These are phyloP conservation scores for Amphipyra berbera DNA, from an alignment of 2,888 invertebrate genomes.

Conservation along the genomic window DNA sequence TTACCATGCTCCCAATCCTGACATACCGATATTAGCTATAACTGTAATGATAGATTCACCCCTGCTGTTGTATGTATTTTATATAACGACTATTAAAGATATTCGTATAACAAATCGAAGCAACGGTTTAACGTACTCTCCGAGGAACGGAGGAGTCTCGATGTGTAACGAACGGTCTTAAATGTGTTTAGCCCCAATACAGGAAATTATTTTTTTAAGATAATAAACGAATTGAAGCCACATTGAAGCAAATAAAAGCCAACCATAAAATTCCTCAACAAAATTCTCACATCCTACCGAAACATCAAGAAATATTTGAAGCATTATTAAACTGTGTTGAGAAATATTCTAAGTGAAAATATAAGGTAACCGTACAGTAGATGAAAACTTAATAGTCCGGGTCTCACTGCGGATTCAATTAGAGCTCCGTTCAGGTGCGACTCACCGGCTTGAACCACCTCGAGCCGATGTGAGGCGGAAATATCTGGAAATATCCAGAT, in stretches of 20 bases:
- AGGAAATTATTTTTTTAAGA: too few relatives aligned
- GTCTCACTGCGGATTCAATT: constrained; percentile 72
- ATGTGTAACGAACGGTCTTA: too few relatives aligned
- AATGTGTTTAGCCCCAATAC: too few relatives aligned
- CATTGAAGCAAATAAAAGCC: constrained; percentile 30
- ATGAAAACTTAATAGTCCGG: constrained; percentile 66
- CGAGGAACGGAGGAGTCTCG: too few relatives aligned
- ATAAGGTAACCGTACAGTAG: constrained; percentile 58
- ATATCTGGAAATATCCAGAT: constrained; percentile 67
- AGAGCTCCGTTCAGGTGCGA: constrained; percentile 66
- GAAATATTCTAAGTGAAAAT: constrained; percentile 48
- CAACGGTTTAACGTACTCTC: too few relatives aligned
- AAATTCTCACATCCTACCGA: neutral
- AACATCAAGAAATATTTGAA: constrained; percentile 33
- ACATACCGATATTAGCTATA: too few relatives aligned
- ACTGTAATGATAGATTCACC: too few relatives aligned
- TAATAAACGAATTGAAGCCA: constrained; percentile 21
- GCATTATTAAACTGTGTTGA: constrained; percentile 42
- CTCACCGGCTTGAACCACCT: constrained; percentile 52
- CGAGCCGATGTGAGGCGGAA: constrained; percentile 48
- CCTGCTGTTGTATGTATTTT: too few relatives aligned
- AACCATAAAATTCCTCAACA: constrained; percentile 21
- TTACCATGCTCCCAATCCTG: too few relatives aligned
- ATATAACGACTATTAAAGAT: too few relatives aligned
- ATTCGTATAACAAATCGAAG: too few relatives aligned